Conservation (phyloP, 2,797 vertebrate genomes). For the Halcyon chelicuti region DNA sequence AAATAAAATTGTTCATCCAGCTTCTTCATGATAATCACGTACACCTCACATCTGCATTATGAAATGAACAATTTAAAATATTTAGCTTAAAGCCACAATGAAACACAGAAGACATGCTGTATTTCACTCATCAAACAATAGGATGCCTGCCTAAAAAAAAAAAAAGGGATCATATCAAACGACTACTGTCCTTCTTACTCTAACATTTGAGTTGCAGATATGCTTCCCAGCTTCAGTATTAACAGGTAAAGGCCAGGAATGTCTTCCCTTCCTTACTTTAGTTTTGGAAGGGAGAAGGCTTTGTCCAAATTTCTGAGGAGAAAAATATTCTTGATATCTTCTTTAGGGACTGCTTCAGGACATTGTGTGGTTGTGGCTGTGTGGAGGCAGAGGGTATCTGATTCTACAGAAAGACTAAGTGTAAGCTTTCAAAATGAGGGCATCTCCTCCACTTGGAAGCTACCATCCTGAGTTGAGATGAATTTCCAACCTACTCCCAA, state of each 20-base stretch:
- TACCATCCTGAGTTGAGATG: neutral
- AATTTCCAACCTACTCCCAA: neutral
- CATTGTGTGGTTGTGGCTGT: neutral
- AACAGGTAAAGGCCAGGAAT: neutral
- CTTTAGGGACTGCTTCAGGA: neutral
- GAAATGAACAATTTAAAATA: neutral
- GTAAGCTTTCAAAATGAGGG: neutral
- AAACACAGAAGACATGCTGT: neutral
- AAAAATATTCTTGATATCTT: neutral
- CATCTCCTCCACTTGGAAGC: neutral
- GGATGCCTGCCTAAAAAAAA: neutral
- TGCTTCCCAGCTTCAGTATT: neutral
- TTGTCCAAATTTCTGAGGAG: neutral
- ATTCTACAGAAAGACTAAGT: neutral
- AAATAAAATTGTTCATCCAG: neutral
- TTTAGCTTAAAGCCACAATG: neutral
- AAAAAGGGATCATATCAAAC: neutral
- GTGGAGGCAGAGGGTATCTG: neutral
- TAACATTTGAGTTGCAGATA: neutral
- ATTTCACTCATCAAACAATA: neutral
- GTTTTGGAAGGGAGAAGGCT: neutral
- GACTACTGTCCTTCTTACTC: neutral
- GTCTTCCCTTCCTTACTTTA: neutral
- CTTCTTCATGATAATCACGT: neutral
- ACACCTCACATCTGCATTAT: constrained; percentile 2